phyloP scores from a whole-genome alignment of 1,140 invertebrate genomes.

The Drosophila obscura region DNA sequence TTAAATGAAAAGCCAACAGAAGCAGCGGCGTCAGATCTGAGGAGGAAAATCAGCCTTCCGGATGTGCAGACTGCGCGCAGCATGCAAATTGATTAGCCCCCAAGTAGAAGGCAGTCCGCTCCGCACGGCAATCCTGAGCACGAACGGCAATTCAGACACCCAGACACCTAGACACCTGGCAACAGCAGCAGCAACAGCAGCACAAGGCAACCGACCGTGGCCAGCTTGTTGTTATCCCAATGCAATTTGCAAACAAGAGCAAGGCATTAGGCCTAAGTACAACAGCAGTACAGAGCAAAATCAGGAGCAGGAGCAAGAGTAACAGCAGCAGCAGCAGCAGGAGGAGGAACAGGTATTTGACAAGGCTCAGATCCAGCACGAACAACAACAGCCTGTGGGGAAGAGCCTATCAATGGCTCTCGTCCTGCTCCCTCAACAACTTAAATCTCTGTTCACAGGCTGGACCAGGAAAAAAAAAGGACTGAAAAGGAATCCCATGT shows the following conservation, averaged over 20 bases:
- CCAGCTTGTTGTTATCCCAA: conserved; percentile 60
- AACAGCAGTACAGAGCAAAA: conserved; percentile 45
- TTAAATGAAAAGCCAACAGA: conserved; percentile 49
- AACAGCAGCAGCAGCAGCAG: conserved; percentile 36
- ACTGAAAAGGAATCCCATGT: neutral
- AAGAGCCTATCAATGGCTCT: conserved; percentile 26
- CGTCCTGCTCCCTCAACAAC: conserved; percentile 31
- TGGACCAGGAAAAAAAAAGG: neutral
- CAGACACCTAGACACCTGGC: conserved; percentile 35
- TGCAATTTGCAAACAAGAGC: conserved; percentile 76
- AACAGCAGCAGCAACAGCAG: conserved; percentile 16
- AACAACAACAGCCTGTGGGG: neutral
- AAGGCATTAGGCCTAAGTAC: conserved; percentile 70
- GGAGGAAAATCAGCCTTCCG: conserved; percentile 32
- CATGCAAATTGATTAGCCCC: conserved; percentile 69
- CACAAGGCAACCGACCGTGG: conserved; percentile 22
- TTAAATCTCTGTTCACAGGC: conserved; percentile 41
- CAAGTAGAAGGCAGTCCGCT: conserved; percentile 4
- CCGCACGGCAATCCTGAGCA: conserved; percentile 7
- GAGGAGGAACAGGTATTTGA: conserved; percentile 32
- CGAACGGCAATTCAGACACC: conserved; percentile 43
- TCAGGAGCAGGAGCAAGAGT: neutral
- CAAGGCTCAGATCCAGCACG: neutral
- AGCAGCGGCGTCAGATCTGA: conserved; percentile 20
- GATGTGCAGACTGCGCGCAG: conserved; percentile 31